Conservation (phyloP, 1,140 invertebrate genomes). For the Zaprionus lachaisei region DNA sequence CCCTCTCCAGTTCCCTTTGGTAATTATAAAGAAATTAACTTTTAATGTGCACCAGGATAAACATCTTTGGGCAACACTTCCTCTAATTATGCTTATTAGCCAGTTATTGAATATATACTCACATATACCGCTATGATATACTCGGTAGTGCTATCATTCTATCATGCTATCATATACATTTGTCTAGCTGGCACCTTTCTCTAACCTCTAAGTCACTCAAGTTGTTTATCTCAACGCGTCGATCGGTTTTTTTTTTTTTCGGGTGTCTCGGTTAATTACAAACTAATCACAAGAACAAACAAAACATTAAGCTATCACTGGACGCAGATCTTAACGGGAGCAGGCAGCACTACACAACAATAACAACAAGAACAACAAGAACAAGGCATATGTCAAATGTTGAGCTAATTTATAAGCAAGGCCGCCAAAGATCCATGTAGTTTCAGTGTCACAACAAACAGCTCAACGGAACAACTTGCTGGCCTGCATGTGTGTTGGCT, state of each 20-base stretch:
- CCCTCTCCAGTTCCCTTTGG: not conserved
- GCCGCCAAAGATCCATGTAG: conserved; percentile 71
- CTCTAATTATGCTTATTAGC: conserved; percentile 58
- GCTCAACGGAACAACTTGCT: conserved; percentile 50
- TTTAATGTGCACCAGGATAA: conserved; percentile 61
- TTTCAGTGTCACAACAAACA: conserved; percentile 76
- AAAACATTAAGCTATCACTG: conserved; percentile 74
- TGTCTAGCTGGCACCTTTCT: conserved; percentile 71
- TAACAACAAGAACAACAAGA: conserved; percentile 16
- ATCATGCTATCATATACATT: too few species aligned
- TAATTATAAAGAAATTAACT: conserved; percentile 81
- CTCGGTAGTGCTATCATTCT: conserved; percentile 68
- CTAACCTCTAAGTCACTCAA: not conserved
- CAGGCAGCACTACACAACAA: conserved; percentile 19
- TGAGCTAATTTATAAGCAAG: conserved; percentile 73
- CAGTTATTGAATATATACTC: conserved; percentile 12
- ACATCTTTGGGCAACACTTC: conserved; percentile 56
- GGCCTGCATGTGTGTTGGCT: conserved; percentile 1
- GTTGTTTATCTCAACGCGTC: conserved; percentile 23
- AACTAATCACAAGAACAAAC: conserved; percentile 78
- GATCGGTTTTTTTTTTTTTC: conserved; percentile 13
- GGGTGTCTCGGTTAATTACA: conserved; percentile 71
- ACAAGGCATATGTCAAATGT: conserved; percentile 62
- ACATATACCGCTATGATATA: not conserved
- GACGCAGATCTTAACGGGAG: conserved; percentile 62